Evolutionary conservation across 2,888 invertebrate species (phyloP).

Genomic region (Alloplasta piceator): DNA sequence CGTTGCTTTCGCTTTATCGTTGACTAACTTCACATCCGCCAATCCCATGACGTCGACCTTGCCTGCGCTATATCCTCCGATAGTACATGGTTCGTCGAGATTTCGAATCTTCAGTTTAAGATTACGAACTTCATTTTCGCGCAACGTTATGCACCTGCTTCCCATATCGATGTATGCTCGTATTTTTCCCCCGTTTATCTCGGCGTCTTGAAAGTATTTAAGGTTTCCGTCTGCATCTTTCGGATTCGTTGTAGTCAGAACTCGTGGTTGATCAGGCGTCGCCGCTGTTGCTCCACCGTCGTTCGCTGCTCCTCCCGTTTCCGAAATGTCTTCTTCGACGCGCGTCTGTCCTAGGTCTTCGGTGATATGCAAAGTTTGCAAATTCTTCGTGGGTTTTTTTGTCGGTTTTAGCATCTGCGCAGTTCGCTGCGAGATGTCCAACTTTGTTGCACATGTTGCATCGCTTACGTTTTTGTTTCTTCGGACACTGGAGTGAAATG

Average conservation of each 20-base stretch:
- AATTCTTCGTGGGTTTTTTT: slow-evolving; percentile 21
- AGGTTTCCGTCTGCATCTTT: not conserved
- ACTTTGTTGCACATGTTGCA: slow-evolving; percentile 44
- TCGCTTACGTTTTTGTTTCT: slow-evolving; percentile 41
- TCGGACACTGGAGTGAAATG: slow-evolving; percentile 31
- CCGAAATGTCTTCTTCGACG: too few relatives aligned
- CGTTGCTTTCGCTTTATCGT: slow-evolving; percentile 10
- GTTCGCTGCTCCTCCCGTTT: not conserved
- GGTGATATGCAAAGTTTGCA: slow-evolving; percentile 39
- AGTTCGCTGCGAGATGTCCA: too few relatives aligned
- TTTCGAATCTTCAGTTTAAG: too few relatives aligned
- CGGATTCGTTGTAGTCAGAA: not conserved
- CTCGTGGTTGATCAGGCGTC: not conserved
- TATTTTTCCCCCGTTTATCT: too few relatives aligned
- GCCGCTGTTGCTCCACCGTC: not conserved
- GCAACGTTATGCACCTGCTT: too few relatives aligned
- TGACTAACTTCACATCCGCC: slow-evolving; percentile 2
- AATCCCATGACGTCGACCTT: not conserved
- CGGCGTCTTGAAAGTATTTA: too few relatives aligned
- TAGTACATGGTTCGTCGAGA: too few relatives aligned
- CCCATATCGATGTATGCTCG: too few relatives aligned
- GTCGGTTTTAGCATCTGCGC: slow-evolving; percentile 13
- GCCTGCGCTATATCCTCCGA: too few relatives aligned
- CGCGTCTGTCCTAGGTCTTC: too few relatives aligned
- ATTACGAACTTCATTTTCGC: too few relatives aligned